Evolutionary conservation across 2,888 invertebrate genomes (phyloP).

Genomic region (Pimpla rufipes): DNA sequence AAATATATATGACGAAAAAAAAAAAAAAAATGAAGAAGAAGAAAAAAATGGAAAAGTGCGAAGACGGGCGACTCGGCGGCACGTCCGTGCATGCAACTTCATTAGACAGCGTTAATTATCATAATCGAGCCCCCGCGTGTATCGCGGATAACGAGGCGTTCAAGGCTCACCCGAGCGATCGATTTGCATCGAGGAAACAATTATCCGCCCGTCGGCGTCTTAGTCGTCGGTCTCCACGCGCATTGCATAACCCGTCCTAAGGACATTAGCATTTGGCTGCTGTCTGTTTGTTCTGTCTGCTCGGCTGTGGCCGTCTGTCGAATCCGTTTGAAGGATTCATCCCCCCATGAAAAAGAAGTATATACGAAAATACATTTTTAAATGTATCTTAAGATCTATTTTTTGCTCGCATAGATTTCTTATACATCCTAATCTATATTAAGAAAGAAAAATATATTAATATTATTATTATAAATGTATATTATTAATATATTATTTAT

Average conservation of each 20-base stretch:
- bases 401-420: too few species aligned
- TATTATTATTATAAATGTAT: too few species aligned
- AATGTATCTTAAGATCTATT: too few species aligned
- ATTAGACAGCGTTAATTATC: constrained; percentile 71
- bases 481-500: too few species aligned
- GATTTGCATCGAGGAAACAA: constrained; percentile 79
- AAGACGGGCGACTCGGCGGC: constrained; percentile 47
- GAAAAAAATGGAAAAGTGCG: constrained; percentile 33
- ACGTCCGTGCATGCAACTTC: constrained; percentile 55
- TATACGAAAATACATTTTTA: too few species aligned
- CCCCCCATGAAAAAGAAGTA: too few species aligned
- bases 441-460: too few species aligned
- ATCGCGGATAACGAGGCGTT: constrained; percentile 71
- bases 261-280: constrained; percentile 72
- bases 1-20: constrained; percentile 10
- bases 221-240: constrained; percentile 36
- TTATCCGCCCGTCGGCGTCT: constrained; percentile 71
- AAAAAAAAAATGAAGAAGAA: constrained; percentile 31
- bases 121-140: constrained; percentile 77
- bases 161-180: constrained; percentile 77
- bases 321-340: not conserved
- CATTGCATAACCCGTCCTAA: constrained; percentile 76
- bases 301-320: not conserved
- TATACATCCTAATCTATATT: too few species aligned
- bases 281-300: constrained; percentile 41